phyloP scores from a whole-genome alignment of 2,888 invertebrate species.

The Leptopilina myrica region DNA sequence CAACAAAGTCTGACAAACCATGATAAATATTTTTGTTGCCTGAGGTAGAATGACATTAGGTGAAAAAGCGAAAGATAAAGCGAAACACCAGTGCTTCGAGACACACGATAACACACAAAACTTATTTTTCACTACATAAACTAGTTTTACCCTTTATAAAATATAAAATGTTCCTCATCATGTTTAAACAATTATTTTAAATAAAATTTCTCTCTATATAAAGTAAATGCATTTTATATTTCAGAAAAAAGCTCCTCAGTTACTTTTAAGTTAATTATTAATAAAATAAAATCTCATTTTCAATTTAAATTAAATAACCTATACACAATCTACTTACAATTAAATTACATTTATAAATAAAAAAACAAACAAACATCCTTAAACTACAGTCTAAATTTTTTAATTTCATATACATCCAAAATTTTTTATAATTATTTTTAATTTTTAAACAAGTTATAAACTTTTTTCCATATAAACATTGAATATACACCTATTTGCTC shows the following conservation, averaged over 20 bases:
- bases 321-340: too few relatives aligned
- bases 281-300: too few relatives aligned
- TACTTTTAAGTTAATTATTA: too few relatives aligned
- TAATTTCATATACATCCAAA: too few relatives aligned
- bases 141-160: slow-evolving; percentile 47
- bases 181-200: slow-evolving; percentile 6
- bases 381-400: too few relatives aligned
- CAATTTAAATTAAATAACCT: too few relatives aligned
- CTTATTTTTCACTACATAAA: slow-evolving; percentile 71
- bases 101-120: slow-evolving; percentile 39
- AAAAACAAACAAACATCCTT: too few relatives aligned
- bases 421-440: not conserved
- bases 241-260: too few relatives aligned
- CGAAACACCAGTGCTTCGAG: slow-evolving; percentile 16
- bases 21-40: slow-evolving; percentile 64
- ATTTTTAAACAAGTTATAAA: not conserved
- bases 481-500: not conserved
- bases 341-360: too few relatives aligned
- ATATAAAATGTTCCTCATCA: slow-evolving; percentile 30
- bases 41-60: slow-evolving; percentile 32
- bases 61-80: slow-evolving; percentile 45
- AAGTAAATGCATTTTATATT: too few relatives aligned
- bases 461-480: not conserved
- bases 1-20: slow-evolving; percentile 51
- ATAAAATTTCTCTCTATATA: not conserved